Base-by-base conservation (phyloP, 2,888 invertebrate genomes). In the Chymomyza amoena region DNA sequence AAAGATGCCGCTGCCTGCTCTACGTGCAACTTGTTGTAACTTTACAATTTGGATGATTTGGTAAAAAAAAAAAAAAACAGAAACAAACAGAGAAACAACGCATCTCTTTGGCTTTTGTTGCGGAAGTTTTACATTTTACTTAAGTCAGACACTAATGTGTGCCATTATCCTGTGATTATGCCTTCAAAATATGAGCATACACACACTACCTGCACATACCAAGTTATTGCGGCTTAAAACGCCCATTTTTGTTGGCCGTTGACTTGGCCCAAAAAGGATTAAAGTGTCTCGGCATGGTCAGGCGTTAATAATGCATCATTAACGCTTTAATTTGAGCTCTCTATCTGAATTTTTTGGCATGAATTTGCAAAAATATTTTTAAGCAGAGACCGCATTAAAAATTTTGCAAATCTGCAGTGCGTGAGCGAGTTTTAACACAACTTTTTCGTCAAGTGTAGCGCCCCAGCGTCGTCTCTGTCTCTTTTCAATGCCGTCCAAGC, bases 271-370 rank as follows among this genome's bases (percentile, higher is more conserved):
- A 64, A 89, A 32, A 90, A 89, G 90, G 90, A 89, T 90, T 90
- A 89, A 79, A 82, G 72, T 77, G 76, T 70, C 76, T 70, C 20
- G 70, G 68, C 70, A 64, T 67, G 78, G 72, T 72, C 76, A 83
- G 82, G 82, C 90, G 89, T 90, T 87, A 88, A 90, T 89, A 87
- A 90, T 90, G 90, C 90, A 89, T 89, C 88, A 89, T 90, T 90
- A 88, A 90, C 88, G 89, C 90, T 89, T 81, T 86, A 89, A 86
- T 89, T 87, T 87, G 84, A 78, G 64, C 67, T 70, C 61, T n/a
- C 61, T 64, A 16, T 61, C 16, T 54, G 32, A 9, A n/a, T 52
- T 67, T 70, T 67, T 72, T 68, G 75, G 61, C 81, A 81, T 89
- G 89, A 89, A 80, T 89, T 69, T 77, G 85, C 81, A 79, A 72